phyloP scores from a whole-genome alignment of 2,888 invertebrate species.

The Stegana nigrithorax region DNA sequence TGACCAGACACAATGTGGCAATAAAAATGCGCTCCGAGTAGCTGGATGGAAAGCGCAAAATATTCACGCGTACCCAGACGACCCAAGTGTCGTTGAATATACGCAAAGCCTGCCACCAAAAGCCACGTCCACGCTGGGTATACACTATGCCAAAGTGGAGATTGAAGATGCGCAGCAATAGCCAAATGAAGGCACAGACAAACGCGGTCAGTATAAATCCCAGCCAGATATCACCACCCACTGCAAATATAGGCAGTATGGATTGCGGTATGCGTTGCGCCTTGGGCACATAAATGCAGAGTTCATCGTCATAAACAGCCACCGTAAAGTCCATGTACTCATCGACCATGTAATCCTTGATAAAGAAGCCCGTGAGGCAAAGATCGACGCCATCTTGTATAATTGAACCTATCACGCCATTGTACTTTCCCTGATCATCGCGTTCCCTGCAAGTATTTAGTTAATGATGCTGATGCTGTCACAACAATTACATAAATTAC shows the following conservation, averaged over 20 bases:
- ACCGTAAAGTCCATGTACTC: constrained; percentile 66
- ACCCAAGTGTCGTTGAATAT: constrained; percentile 64
- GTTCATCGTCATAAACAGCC: constrained; percentile 65
- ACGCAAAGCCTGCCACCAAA: constrained; percentile 49
- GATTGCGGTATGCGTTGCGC: constrained; percentile 66
- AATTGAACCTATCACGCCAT: constrained; percentile 67
- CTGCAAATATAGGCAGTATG: constrained; percentile 65
- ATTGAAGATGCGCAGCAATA: constrained; percentile 51
- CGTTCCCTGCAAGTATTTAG: constrained; percentile 44
- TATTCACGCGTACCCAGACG: constrained; percentile 64
- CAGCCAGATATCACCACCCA: constrained; percentile 64
- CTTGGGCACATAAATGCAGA: constrained; percentile 69
- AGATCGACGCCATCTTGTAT: constrained; percentile 64
- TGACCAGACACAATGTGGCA: constrained; percentile 63
- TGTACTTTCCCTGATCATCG: constrained; percentile 60
- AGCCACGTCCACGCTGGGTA: not conserved
- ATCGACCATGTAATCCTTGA: constrained; percentile 67
- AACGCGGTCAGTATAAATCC: constrained; percentile 60
- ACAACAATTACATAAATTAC: constrained; percentile 38
- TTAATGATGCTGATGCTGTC: not conserved
- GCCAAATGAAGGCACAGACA: constrained; percentile 54
- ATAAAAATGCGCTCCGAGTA: constrained; percentile 65
- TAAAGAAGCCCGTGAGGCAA: constrained; percentile 67
- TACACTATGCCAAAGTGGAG: constrained; percentile 42
- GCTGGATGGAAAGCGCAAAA: constrained; percentile 61